Evolutionary conservation across 2,797 vertebrate genomes (phyloP).

Genomic region (Myoxocephalus aenaeus): DNA sequence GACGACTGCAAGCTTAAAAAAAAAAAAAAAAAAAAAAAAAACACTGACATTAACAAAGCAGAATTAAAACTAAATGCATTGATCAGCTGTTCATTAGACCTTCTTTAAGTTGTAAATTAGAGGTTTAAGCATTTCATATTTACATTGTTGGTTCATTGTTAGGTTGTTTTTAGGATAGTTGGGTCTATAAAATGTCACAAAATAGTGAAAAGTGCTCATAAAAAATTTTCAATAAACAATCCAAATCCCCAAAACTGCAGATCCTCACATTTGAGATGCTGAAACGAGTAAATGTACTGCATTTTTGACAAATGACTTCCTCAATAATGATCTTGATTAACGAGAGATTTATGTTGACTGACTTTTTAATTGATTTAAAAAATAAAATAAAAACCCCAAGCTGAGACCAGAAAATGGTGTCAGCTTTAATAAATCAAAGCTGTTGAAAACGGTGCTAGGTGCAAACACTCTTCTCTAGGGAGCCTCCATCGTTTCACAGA

Average conservation of each 20-base stretch:
- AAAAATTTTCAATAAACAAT: not conserved
- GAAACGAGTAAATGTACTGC: not conserved
- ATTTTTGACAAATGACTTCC: not conserved
- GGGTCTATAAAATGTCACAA: too few relatives aligned
- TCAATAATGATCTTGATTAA: not conserved
- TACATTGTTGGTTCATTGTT: not conserved
- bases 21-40: not conserved
- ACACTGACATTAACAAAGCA: not conserved
- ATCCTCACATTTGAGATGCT: not conserved
- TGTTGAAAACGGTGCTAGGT: not conserved
- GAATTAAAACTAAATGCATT: not conserved
- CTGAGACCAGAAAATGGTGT: not conserved
- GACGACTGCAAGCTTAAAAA: not conserved
- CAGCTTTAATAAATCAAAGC: slow-evolving; percentile 3
- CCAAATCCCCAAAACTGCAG: not conserved
- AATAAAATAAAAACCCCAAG: not conserved
- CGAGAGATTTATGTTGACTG: not conserved
- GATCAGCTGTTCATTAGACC: not conserved
- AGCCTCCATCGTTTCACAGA: slow-evolving; percentile 1
- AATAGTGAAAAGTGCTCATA: too few relatives aligned
- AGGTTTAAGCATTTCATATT: not conserved
- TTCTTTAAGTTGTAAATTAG: not conserved
- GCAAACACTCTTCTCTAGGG: not conserved
- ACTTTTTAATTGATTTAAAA: not conserved
- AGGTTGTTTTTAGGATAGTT: not conserved